phyloP scores from a whole-genome alignment of 2,797 vertebrate species.

The Somateria mollissima region DNA sequence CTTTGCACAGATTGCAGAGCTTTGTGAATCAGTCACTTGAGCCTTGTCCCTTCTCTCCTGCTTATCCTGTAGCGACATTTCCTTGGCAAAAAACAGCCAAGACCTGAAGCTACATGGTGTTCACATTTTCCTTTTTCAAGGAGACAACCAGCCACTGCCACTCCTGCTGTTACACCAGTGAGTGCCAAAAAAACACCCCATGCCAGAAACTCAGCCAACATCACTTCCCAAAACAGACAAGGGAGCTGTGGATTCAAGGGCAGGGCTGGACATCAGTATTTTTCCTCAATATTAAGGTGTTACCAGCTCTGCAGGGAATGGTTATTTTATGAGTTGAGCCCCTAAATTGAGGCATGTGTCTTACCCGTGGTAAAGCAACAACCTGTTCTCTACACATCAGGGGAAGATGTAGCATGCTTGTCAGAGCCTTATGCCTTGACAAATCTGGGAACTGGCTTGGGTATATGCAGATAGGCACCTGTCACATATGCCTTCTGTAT shows the following conservation, averaged over 20 bases:
- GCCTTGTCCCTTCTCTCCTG: fast-evolving
- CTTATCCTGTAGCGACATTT: background rate
- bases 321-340: background rate
- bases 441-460: background rate
- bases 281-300: background rate
- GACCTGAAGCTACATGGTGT: background rate
- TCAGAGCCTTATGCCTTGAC: background rate
- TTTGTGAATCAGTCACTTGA: background rate
- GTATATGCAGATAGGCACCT: background rate
- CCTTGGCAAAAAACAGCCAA: background rate
- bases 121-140: background rate
- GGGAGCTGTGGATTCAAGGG: background rate
- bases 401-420: background rate
- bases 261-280: background rate
- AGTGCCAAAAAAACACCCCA: background rate
- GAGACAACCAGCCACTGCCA: background rate
- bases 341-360: fast-evolving
- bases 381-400: background rate
- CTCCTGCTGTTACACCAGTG: background rate
- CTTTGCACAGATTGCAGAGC: background rate
- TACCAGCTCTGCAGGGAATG: background rate
- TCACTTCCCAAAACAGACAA: background rate
- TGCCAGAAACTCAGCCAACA: fast-evolving
- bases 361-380: background rate
- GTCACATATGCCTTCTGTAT: background rate